Evolutionary conservation across 2,888 invertebrate genomes (phyloP), one percentile per base, ranked within the genome.

Genomic region (Pycnomerus fuliginosus): DNA sequence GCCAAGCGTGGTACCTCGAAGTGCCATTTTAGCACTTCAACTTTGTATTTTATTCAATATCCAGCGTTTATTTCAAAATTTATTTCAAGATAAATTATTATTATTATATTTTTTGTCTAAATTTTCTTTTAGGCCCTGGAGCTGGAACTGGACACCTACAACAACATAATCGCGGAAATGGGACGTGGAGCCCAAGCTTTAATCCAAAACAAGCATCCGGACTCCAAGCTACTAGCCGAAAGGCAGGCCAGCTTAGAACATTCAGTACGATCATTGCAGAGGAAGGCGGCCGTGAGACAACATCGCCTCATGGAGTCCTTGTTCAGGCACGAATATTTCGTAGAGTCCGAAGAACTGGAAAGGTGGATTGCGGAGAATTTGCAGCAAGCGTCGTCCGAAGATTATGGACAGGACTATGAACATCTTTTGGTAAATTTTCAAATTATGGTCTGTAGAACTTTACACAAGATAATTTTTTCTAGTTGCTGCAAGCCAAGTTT

Each of bases 391-490:
- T 85, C 87, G 33, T 90, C 89, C 40, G 94, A 95, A 62, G 96
- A 96, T 68, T 95, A 91, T 62, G 96, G 96, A 0, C 90, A 90
- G 68, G 96, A 97, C 70, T 95, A 88, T 62, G 93, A 94, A 61
- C 94, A 94, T 73, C 72, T 94, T 34, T 68, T 90, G 73, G 84
- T 90, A 59, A 65, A 65, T 55, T 35, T 17, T 13, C 12, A 12
- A 38, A 38, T 25, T 3, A 16, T 13, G n/a, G 16, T 31, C 14
- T 32, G 14, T 15, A 15, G 3, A 23, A n/a, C 39, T 44, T 2
- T 17, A 8, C 5, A 34, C 15, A 20, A 20, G 20, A 20, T 20
- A 20, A 20, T 20, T 5, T 20, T 8, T 8, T 20, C 20, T 20
- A 20, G 84, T 76, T 90, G 42, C 72, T 95, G 16, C 86, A 90